phyloP scores from a whole-genome alignment of 92 coral and sea anemone species.

The Palythoa grandiflora region DNA sequence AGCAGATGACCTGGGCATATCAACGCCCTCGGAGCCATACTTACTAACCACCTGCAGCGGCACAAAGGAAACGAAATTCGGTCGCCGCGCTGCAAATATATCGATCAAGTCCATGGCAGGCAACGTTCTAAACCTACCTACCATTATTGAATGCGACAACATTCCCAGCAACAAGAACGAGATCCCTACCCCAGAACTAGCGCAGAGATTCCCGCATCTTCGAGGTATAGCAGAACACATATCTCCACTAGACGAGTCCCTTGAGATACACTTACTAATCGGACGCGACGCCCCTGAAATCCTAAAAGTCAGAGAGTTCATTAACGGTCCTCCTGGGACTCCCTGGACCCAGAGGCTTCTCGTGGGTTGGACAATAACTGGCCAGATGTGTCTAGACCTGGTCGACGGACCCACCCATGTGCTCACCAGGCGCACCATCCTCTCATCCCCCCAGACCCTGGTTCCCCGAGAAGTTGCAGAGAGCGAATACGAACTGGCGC shows the following conservation, averaged over 20 bases:
- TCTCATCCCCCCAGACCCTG: not conserved
- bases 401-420: conserved; percentile 53
- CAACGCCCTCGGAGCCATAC: conserved; percentile 16
- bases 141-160: not conserved
- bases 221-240: conserved; percentile 17
- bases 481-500: not conserved
- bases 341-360: conserved; percentile 59
- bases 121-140: conserved; percentile 1
- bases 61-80: conserved; percentile 38
- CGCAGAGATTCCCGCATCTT: too few relatives aligned
- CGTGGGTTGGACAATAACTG: conserved; percentile 55
- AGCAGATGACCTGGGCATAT: not conserved
- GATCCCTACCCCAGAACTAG: too few relatives aligned
- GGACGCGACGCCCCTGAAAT: conserved; percentile 23
- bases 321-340: conserved; percentile 49
- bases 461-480: not conserved
- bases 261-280: conserved; percentile 15
- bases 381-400: conserved; percentile 26
- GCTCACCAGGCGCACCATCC: conserved; percentile 18
- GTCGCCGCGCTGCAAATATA: conserved; percentile 47
- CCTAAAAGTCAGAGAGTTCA: conserved; percentile 54
- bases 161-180: not conserved
- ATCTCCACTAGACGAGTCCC: conserved; percentile 43
- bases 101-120: conserved; percentile 38
- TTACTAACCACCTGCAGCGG: conserved; percentile 39